Percentiles rank a stretch among this genome's conserved stretches.
Evolutionary conservation across 1,140 invertebrate genomes (phyloP).

Genomic region (Akabosia matsudoensis): DNA sequence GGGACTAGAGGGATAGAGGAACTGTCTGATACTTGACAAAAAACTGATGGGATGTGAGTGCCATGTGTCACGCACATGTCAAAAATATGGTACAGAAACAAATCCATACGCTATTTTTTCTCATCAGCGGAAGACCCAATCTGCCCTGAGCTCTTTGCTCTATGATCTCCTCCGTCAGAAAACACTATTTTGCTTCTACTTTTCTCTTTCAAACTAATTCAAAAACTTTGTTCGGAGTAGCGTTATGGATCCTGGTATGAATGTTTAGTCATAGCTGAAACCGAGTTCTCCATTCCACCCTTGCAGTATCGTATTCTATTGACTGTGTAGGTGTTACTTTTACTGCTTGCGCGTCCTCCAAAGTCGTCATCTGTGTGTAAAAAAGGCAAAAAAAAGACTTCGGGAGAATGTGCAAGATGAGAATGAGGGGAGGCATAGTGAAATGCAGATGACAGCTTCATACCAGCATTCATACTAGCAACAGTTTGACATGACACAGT

Average conservation of each 20-base stretch:
- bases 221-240: too few species aligned
- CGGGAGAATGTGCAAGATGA: too few species aligned
- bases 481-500: conserved; percentile 15
- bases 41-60: not conserved
- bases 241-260: too few species aligned
- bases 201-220: too few species aligned
- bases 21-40: not conserved
- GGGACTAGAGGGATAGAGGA: not conserved
- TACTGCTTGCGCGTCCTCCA: not conserved
- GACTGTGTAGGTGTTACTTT: conserved; percentile 11
- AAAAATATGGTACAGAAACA: not conserved
- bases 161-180: too few species aligned
- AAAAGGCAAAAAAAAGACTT: too few species aligned
- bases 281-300: too few species aligned
- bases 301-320: too few species aligned
- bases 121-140: not conserved
- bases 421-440: not conserved
- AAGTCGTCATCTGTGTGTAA: not conserved
- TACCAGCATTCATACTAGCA: not conserved
- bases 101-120: not conserved
- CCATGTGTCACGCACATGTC: conserved; percentile 12
- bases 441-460: not conserved
- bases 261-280: too few species aligned
- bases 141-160: not conserved
- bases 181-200: too few species aligned